Conservation (phyloP, 2,888 invertebrate species). For the Theretra japonica region DNA sequence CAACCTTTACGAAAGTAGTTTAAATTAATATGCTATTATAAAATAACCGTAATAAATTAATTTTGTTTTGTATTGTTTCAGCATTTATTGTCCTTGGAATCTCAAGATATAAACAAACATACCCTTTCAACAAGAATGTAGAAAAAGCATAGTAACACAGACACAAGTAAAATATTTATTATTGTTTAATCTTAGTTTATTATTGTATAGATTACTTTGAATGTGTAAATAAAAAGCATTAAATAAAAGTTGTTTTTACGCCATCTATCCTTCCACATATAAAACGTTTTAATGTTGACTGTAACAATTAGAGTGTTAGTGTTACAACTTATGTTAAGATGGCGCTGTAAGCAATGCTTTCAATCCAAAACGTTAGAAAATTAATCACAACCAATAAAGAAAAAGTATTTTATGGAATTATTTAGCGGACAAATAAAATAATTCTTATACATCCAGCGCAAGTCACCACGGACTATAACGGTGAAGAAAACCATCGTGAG, state of each 20-base stretch:
- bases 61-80: conserved; percentile 55
- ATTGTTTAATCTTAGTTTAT: conserved; percentile 28
- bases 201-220: conserved; percentile 18
- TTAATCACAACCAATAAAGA: not conserved
- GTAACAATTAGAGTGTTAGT: not conserved
- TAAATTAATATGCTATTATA: too few species aligned
- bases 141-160: conserved; percentile 42
- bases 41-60: too few species aligned
- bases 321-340: not conserved
- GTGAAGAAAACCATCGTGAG: too few species aligned
- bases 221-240: conserved; percentile 29
- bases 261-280: not conserved
- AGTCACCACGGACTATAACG: too few species aligned
- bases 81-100: conserved; percentile 84
- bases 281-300: too few species aligned
- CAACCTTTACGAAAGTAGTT: too few species aligned
- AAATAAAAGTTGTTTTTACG: not conserved
- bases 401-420: too few species aligned
- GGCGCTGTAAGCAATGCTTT: not conserved
- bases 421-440: too few species aligned
- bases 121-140: conserved; percentile 76
- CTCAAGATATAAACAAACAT: conserved; percentile 79
- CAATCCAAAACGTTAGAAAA: not conserved
- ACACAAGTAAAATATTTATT: not conserved
- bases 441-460: too few species aligned